A percentile compares a stretch with the other conserved stretches of the same genome.
These are phyloP conservation scores for Pomatorhinus ruficollis DNA, from an alignment of 2,113 vertebrate species.

Conservation along the genomic window DNA sequence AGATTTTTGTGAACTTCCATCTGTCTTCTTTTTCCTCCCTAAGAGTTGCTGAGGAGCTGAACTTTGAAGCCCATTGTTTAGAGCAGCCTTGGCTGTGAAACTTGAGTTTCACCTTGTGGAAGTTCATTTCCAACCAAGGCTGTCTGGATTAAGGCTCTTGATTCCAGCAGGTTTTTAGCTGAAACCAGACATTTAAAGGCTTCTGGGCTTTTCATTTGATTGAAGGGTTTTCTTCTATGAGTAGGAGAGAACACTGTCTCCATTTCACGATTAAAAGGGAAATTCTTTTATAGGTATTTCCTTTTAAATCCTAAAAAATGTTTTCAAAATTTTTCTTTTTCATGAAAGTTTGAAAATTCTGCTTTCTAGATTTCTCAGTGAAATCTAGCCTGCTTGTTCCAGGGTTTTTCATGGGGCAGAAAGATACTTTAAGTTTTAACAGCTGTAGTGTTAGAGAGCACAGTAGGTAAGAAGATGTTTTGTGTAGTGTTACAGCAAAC, in stretches of 20 bases:
- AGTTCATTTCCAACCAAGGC: neutral
- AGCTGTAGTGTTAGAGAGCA: neutral
- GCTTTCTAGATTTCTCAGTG: neutral
- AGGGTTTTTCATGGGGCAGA: neutral
- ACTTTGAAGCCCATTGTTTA: neutral
- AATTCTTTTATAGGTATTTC: neutral
- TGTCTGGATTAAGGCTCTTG: neutral
- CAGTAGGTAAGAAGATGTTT: neutral
- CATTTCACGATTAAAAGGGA: neutral
- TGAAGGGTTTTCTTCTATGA: neutral
- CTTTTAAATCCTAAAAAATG: neutral
- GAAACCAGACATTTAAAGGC: neutral
- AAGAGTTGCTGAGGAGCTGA: neutral
- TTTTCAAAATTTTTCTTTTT: neutral
- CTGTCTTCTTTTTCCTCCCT: neutral
- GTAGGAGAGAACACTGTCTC: neutral
- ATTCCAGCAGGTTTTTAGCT: neutral
- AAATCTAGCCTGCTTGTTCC: neutral
- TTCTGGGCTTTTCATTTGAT: neutral
- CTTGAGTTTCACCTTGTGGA: neutral
- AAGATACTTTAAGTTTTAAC: neutral
- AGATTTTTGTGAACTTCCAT: neutral
- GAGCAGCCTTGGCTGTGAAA: slow-evolving; percentile 20
- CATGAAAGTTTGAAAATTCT: neutral
- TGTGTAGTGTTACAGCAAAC: neutral